Evolutionary conservation across 1,140 invertebrate species (phyloP), one percentile per base, ranked within the genome.

Genomic region (Oryzaephilus surinamensis): DNA sequence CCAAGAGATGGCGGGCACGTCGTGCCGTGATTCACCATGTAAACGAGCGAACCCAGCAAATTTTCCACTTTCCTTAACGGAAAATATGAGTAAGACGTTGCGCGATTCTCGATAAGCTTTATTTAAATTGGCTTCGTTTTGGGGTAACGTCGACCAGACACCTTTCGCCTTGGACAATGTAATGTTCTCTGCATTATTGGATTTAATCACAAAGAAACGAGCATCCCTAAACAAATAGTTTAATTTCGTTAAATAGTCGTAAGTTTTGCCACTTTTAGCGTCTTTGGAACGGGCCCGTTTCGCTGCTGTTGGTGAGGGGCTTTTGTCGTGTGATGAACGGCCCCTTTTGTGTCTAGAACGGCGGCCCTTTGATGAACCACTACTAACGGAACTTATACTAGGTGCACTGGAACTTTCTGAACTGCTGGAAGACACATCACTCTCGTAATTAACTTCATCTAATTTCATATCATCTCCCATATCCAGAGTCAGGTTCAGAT

Each of bases 181-280:
- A 17, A 98, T 83, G 68, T 98, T 98, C 64, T 97, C 94, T 42
- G 85, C 84, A 68, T 97, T 97, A 64, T 97, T 97, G 28, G 92
- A 96, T 65, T 97, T 97, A 45, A 98, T 96, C 14, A 97, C 76
- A 68, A 97, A 98, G 71, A 94, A 97, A 47, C 91, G 74, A 43
- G 93, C 87, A 64, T 95, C 89, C 50, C 90, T 74, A 62, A 97
- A 96, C 32, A 97, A 72, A 62, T 96, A 96, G 67, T 93, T 95
- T 32, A 97, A 65, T 66, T 92, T 86, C 6, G 85, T 87, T 56
- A 79, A 70, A 57, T 90, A 91, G 66, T 91, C 85, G 55, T 85
- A 84, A 15, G 75, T 80, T 59, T 83, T 84, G 6, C 70, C n/a
- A 63, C 48, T 58, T 51, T 61, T 63, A 37, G 43, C 64, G 17